A percentile compares a stretch with the other conserved stretches of the same genome.
Conservation (phyloP, 2,113 vertebrate species). For the Colistium nudipinnis region DNA sequence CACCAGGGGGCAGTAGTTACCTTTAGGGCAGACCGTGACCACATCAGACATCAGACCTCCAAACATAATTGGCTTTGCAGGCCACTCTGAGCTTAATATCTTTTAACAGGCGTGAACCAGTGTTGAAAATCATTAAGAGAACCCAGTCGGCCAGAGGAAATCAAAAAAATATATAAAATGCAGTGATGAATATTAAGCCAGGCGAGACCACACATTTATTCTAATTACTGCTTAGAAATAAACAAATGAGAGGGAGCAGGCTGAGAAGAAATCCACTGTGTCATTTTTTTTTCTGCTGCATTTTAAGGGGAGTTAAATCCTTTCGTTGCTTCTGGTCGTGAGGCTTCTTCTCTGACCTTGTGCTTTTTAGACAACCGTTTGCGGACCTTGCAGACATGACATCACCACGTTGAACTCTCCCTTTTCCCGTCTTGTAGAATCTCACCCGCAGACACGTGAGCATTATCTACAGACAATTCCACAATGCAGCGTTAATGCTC, state of each 20-base stretch:
- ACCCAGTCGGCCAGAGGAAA: slow-evolving; percentile 69
- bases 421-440: slow-evolving; percentile 41
- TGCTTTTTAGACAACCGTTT: slow-evolving; percentile 50
- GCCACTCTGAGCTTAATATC: slow-evolving; percentile 77
- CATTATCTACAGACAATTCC: slow-evolving; percentile 54
- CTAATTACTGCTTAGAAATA: slow-evolving; percentile 74
- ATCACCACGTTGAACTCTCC: slow-evolving; percentile 66
- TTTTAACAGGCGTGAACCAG: slow-evolving; percentile 79
- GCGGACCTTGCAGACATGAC: slow-evolving; percentile 60
- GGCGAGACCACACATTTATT: slow-evolving; percentile 73
- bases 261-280: slow-evolving; percentile 54
- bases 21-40: slow-evolving; percentile 59
- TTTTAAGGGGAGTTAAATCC: slow-evolving; percentile 48
- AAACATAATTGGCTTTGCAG: slow-evolving; percentile 75
- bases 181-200: slow-evolving; percentile 74
- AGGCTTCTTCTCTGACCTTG: slow-evolving; percentile 59
- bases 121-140: slow-evolving; percentile 80
- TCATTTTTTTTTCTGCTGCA: slow-evolving; percentile 37
- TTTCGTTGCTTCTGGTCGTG: slow-evolving; percentile 33
- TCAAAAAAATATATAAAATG: slow-evolving; percentile 40
- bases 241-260: slow-evolving; percentile 60
- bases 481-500: slow-evolving; percentile 60
- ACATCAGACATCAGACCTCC: slow-evolving; percentile 38
- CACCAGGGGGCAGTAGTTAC: slow-evolving; percentile 79
- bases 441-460: slow-evolving; percentile 46